phyloP scores from a whole-genome alignment of 2,797 vertebrate species.

The Aratinga solstitialis region DNA sequence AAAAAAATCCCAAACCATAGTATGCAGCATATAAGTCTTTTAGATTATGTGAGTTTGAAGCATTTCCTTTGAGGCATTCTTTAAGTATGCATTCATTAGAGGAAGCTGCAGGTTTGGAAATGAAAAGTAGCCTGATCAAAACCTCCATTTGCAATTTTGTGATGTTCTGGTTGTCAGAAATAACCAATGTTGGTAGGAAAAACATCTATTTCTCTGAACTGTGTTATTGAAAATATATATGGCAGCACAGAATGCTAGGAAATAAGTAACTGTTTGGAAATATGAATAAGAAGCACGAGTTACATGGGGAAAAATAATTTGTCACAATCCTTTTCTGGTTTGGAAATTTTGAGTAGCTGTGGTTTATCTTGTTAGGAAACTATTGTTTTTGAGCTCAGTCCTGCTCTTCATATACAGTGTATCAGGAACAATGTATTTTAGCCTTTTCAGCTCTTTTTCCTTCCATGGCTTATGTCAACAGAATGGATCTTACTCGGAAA shows the following conservation, averaged over 20 bases:
- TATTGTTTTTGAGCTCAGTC: background rate
- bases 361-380: background rate
- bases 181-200: background rate
- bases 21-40: background rate
- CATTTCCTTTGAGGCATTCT: conserved; percentile 57
- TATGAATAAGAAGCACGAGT: background rate
- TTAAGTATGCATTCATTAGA: background rate
- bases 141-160: background rate
- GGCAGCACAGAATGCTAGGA: background rate
- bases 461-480: background rate
- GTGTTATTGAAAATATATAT: background rate
- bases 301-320: background rate
- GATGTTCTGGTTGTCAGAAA: conserved; percentile 16
- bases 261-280: conserved; percentile 41
- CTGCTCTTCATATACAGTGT: background rate
- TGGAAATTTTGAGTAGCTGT: background rate
- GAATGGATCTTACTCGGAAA: background rate
- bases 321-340: background rate
- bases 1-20: background rate
- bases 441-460: background rate
- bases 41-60: conserved; percentile 52
- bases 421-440: background rate
- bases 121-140: conserved; percentile 25
- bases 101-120: conserved; percentile 37
- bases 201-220: background rate